Percentiles rank a stretch among this genome's conserved stretches.
Evolutionary conservation across 1,140 invertebrate genomes (phyloP).

Genomic region (Asbolus verrucosus): DNA sequence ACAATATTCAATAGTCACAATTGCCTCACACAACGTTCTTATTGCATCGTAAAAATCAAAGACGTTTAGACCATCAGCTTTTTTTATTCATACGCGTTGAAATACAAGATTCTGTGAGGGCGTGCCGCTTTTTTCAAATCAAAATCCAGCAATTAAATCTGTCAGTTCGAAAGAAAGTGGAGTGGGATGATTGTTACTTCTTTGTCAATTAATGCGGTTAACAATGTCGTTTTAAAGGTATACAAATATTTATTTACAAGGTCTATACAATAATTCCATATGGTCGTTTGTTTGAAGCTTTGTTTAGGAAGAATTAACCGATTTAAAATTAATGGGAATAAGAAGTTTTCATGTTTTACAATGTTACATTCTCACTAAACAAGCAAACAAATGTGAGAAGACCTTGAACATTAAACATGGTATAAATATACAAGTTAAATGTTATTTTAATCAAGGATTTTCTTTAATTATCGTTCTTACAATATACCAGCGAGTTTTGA

Average conservation of each 20-base stretch:
- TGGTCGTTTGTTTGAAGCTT: constrained; percentile 47
- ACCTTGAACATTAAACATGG: constrained; percentile 49
- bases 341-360: not conserved
- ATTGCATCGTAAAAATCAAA: not conserved
- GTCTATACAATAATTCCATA: constrained; percentile 46
- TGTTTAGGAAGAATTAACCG: constrained; percentile 50
- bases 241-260: constrained; percentile 50
- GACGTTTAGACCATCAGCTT: not conserved
- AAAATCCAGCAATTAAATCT: not conserved
- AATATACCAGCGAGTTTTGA: constrained; percentile 67
- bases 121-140: not conserved
- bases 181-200: constrained; percentile 2
- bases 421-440: constrained; percentile 53
- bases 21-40: not conserved
- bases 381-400: constrained; percentile 48
- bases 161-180: not conserved
- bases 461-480: constrained; percentile 64
- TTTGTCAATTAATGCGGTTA: constrained; percentile 24
- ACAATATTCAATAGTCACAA: constrained; percentile 1
- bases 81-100: not conserved
- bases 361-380: constrained; percentile 46
- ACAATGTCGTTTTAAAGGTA: constrained; percentile 44
- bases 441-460: constrained; percentile 51
- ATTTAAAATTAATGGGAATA: constrained; percentile 14
- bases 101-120: not conserved